phyloP scores from a whole-genome alignment of 1,140 invertebrate genomes.

The Neodiprion lecontei region DNA sequence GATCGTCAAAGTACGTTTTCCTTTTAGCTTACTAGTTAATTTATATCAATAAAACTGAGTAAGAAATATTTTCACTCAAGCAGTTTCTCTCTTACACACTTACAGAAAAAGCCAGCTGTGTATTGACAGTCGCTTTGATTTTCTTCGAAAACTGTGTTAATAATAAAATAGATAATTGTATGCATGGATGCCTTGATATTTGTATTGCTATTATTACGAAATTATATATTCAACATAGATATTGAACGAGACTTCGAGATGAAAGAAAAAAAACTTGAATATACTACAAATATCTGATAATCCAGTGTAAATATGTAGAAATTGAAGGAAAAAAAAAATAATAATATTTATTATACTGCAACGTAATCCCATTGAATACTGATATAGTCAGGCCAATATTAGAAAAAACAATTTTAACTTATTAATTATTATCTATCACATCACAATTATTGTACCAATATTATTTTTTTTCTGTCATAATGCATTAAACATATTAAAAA shows the following conservation, averaged over 20 bases:
- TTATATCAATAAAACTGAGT: no score
- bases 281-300: no score
- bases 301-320: no score
- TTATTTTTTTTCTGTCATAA: not conserved
- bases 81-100: no score
- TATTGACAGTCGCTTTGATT: slow-evolving; percentile 1
- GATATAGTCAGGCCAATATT: no score
- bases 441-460: not conserved
- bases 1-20: no score
- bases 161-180: not conserved
- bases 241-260: not conserved
- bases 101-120: not conserved
- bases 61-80: no score
- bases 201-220: slow-evolving; percentile 2
- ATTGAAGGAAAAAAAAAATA: no score
- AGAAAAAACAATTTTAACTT: no score
- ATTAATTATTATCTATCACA: not conserved
- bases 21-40: no score
- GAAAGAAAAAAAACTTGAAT: not conserved
- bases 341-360: no score
- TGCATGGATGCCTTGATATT: slow-evolving; percentile 3
- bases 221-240: not conserved
- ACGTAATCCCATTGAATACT: no score
- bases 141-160: not conserved
- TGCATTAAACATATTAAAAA: slow-evolving; percentile 3